These are phyloP conservation scores for Scyliorhinus canicula DNA, from an alignment of 2,797 vertebrate genomes.

Conservation along the genomic window DNA sequence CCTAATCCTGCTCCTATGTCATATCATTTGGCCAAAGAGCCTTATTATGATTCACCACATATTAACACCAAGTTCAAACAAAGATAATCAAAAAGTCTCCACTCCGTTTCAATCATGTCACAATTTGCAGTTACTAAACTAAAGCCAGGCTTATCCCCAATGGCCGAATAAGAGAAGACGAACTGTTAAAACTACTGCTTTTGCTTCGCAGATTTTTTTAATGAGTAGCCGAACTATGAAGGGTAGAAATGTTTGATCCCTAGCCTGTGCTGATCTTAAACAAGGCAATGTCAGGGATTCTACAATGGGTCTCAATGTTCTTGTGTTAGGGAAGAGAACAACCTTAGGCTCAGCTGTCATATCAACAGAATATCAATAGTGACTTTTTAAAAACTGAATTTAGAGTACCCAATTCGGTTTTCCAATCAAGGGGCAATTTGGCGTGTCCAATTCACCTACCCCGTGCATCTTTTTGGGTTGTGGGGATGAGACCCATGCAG, in stretches of 20 bases:
- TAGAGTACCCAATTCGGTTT: too few relatives aligned
- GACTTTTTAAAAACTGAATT: too few relatives aligned
- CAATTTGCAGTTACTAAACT: not conserved
- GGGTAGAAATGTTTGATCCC: too few relatives aligned
- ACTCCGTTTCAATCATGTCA: not conserved
- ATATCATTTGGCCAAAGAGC: too few relatives aligned
- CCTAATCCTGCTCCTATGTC: too few relatives aligned
- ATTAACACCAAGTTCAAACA: too few relatives aligned
- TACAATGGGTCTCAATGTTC: not conserved
- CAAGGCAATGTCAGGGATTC: not conserved
- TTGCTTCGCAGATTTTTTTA: not conserved
- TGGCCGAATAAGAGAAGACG: not conserved
- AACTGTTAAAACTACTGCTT: not conserved
- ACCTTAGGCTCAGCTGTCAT: not conserved
- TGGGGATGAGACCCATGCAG: too few relatives aligned
- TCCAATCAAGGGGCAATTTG: too few relatives aligned
- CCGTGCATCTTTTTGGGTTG: too few relatives aligned
- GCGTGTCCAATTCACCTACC: too few relatives aligned
- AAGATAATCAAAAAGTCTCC: too few relatives aligned
- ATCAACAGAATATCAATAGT: not conserved
- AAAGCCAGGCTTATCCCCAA: not conserved
- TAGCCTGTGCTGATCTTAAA: not conserved
- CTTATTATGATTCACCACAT: too few relatives aligned
- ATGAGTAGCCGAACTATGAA: not conserved
- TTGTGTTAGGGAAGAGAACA: not conserved